Base-by-base conservation (phyloP, 1,140 invertebrate species). In the Bilobella aurantiaca region DNA sequence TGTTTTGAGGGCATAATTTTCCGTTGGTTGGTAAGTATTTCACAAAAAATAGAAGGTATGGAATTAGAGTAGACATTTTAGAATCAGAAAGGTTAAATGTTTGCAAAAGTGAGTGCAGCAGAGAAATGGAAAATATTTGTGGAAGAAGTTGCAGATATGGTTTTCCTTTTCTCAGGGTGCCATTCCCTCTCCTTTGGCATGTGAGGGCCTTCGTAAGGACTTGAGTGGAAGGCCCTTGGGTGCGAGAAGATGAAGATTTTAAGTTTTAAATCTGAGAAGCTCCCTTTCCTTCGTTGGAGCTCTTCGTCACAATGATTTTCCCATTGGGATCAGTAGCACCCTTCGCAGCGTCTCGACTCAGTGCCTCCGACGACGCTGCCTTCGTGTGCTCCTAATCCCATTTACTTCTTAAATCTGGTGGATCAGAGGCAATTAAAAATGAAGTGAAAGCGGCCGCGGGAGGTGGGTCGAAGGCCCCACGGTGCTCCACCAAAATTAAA, bases 321-420 rank as follows among this genome's bases (percentile, higher is more conserved):
- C n/a, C 14, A 53, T 53, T 53, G 14, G 49, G 49, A 53, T 53
- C 49, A 53, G 49, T 53, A 18, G 49, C 14, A 53, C 49, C 23
- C 49, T 18, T 53, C 49, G 49, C 49, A 53, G 49, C 49, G 49
- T 53, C 49, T 23, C 49, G 49, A n/a, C n/a, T 53, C 49, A 53
- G 12, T 53, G 49, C 49, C 23, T 16, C 5, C 23, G 25, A 3
- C 14, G 25, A 14, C 8, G 34, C 34, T 8, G 18, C 34, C 34
- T 18, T 42, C 8, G 18, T 12, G 34, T 42, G 34, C 34, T 42
- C 34, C 23, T 53, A 53, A 42, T 8, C 8, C 37, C 37, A 42
- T 12, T 12, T 12, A 42, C n/a, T 42, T 42, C n/a, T 42, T 8
- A n/a, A 12, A 42, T 12, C 37, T 12, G n/a, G 37, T 42, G 37